Base-by-base conservation (phyloP, 1,140 invertebrate species). In the Sarcophaga bullata region DNA sequence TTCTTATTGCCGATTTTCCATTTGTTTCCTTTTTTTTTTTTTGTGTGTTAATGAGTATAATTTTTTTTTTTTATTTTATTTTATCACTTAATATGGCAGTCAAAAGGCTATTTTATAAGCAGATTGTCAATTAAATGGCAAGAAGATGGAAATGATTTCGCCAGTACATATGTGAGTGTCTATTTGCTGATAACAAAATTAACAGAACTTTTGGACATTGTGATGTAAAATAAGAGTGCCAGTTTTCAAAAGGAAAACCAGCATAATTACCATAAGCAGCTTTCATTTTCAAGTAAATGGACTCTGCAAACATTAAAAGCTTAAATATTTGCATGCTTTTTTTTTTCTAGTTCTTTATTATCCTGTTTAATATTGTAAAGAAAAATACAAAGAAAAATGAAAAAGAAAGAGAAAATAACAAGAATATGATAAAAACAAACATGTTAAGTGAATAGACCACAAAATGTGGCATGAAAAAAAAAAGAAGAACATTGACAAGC, bases 231-330 rank as follows among this genome's bases (percentile, higher is more conserved):
- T 15, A 58, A 58, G 11, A 11, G 11, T 6, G 11, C n/a, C 11
- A 58, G 52, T 58, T 58, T 6, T 8, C 3, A 58, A 58, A 11
- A 58, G 11, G 11, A 13, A 58, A 11, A 13, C 13, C 54, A 58
- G 13, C 10, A 68, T 68, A 68, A 68, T 68, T 68, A 68, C 62
- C 17, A 68, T 68, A 68, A 68, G 62, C 62, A 68, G 62, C 62
- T 68, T 37, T 37, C 25, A 1, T 37, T 68, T 68, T 68, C 8
- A 68, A 68, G 62, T 68, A 68, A 68, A 68, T 68, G 50, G 25
- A 52, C 50, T 52, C 9, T 0, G 50, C 6, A 19, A 19, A 68
- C 19, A 68, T 68, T 19, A 19, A 68, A 68, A 68, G 62, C 62
- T 68, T 68, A 8, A 68, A 19, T 25, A 68, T 68, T 68, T 68